Evolutionary conservation across 64 coral and sea anemone genomes (phyloP), one percentile per base, ranked within the genome.

Genomic region (Stichodactyla helianthus): DNA sequence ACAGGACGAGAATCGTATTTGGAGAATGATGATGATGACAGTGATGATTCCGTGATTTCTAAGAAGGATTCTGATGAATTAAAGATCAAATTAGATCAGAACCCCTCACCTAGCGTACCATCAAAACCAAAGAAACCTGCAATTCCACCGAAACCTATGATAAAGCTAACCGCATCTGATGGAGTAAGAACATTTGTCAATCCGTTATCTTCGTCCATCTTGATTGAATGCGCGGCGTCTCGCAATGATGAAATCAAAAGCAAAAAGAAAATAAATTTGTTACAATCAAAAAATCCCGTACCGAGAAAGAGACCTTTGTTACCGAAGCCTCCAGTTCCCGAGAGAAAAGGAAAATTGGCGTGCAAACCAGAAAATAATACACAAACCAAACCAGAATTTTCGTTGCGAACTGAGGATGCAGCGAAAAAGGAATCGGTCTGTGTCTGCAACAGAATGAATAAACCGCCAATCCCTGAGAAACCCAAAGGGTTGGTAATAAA

Each of bases 381-480:
- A 74, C 25, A 27, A 10, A 74, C 8, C 8, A 74, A 74, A 31
- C 8, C 17, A 27, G 22, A 74, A 74, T 9, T 35, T 27, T 11
- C 20, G 12, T 74, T 35, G 13, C n/a, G 10, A 26, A 23, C 10
- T 31, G 26, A 31, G 68, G 27, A 74, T 5, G 25, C n/a, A 74
- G 68, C n/a, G 2, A 81, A 54, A 50, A 81, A 81, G 78, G 78
- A 54, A 19, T 51, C 17, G 12, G 51, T 20, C 1, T 81, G 52
- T 13, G 18, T 53, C 4, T 81, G 78, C 15, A 52, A 81, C 16
- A 54, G 52, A 54, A 52, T 74, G 68, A 20, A 12, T 52, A 81
- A 81, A 22, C 78, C 78, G 19, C 78, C 78, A 51, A 52, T 81
- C 52, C 51, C 78, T 19, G 53, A 31, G 12, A 81, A 81, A 81